phyloP scores from a whole-genome alignment of 2,888 invertebrate genomes.

The Drosophila anomelani region DNA sequence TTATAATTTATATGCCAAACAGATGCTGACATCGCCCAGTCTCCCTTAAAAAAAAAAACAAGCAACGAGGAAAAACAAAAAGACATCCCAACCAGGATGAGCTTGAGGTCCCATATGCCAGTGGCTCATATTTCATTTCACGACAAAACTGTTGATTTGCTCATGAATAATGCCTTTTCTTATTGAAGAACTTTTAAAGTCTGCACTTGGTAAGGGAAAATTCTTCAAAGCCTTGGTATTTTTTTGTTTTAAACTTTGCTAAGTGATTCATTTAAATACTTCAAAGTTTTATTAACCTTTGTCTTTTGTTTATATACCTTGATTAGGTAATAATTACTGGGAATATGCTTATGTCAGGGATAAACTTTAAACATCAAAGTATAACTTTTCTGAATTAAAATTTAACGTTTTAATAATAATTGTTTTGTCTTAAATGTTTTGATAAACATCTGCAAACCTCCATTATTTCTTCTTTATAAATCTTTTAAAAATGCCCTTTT shows the following conservation, averaged over 20 bases:
- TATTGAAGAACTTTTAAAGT: slow-evolving; percentile 22
- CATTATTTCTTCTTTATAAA: too few relatives aligned
- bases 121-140: slow-evolving; percentile 40
- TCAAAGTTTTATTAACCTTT: not conserved
- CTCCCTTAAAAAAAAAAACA: slow-evolving; percentile 16
- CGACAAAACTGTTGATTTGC: slow-evolving; percentile 39
- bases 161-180: slow-evolving; percentile 35
- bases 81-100: slow-evolving; percentile 38
- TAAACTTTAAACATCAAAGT: not conserved
- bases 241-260: not conserved
- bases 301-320: not conserved
- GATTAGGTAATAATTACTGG: not conserved
- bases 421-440: not conserved
- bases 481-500: too few relatives aligned
- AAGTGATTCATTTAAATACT: not conserved
- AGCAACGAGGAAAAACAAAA: slow-evolving; percentile 1
- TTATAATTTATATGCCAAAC: slow-evolving; percentile 64
- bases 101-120: slow-evolving; percentile 28
- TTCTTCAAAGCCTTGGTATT: not conserved
- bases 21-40: slow-evolving; percentile 37
- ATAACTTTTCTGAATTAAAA: not conserved
- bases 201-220: not conserved
- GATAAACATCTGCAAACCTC: too few relatives aligned
- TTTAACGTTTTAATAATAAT: not conserved
- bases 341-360: too few relatives aligned